These are phyloP conservation scores for Prenolepis imparis DNA, from an alignment of 2,888 invertebrate species.

Conservation along the genomic window DNA sequence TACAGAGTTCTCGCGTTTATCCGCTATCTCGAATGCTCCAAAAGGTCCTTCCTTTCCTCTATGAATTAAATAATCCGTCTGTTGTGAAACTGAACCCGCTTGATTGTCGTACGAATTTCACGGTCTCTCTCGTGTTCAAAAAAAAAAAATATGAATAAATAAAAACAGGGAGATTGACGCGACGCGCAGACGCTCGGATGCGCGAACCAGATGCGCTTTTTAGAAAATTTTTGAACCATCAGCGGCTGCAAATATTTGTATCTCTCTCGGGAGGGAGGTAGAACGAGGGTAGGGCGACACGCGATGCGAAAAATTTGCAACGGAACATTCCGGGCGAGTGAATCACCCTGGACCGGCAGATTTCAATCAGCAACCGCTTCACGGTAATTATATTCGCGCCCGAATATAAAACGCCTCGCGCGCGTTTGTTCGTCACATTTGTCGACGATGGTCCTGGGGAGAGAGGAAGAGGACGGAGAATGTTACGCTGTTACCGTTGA, in stretches of 20 bases:
- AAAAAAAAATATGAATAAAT: slow-evolving; percentile 21
- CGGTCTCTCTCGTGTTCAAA: neutral
- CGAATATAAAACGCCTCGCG: slow-evolving; percentile 60
- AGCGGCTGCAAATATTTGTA: slow-evolving; percentile 37
- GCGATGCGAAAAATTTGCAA: slow-evolving; percentile 49
- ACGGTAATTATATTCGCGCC: slow-evolving; percentile 68
- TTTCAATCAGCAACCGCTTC: slow-evolving; percentile 70
- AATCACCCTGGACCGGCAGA: slow-evolving; percentile 20
- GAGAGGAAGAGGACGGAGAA: slow-evolving; percentile 50
- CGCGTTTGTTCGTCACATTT: slow-evolving; percentile 57
- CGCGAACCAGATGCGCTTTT: slow-evolving; percentile 53
- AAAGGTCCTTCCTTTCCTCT: neutral
- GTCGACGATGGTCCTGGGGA: slow-evolving; percentile 21
- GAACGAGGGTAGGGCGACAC: neutral
- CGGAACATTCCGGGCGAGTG: slow-evolving; percentile 15
- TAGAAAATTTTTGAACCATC: slow-evolving; percentile 21
- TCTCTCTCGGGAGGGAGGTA: neutral
- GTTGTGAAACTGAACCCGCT: neutral
- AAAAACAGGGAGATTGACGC: neutral
- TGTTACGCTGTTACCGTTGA: slow-evolving; percentile 61
- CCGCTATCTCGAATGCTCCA: neutral
- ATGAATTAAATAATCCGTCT: neutral
- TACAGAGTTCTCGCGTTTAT: neutral
- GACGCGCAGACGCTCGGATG: neutral
- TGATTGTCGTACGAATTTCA: neutral